Percentiles rank a stretch among this genome's conserved stretches.
Evolutionary conservation across 2,113 vertebrate genomes (phyloP).

Genomic region (Lichenostomus cassidix): DNA sequence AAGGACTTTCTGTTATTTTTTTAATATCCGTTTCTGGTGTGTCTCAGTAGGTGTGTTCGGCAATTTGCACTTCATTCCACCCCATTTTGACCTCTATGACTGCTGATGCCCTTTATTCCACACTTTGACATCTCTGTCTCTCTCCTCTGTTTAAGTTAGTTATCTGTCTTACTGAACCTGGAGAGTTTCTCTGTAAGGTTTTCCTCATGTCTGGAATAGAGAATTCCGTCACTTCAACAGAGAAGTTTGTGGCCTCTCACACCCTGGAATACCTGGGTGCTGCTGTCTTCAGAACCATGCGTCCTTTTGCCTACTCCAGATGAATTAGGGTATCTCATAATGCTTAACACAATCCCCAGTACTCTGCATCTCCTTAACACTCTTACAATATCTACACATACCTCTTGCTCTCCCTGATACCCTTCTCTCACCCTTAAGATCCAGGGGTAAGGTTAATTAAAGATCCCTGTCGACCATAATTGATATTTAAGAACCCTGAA

Average conservation of each 20-base stretch:
- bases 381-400: background rate
- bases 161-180: background rate
- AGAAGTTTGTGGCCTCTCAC: background rate
- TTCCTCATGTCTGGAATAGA: background rate
- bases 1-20: background rate
- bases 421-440: background rate
- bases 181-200: conserved; percentile 8
- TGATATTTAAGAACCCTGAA: background rate
- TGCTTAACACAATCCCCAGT: background rate
- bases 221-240: background rate
- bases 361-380: background rate
- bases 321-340: background rate
- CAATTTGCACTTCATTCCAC: background rate
- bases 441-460: background rate
- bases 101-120: background rate
- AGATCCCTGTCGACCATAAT: background rate
- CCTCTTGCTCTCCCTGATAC: background rate
- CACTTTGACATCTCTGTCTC: background rate
- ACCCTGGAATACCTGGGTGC: background rate
- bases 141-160: background rate
- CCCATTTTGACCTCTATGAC: background rate
- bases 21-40: background rate
- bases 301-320: background rate
- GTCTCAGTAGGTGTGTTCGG: background rate
- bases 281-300: conserved; percentile 2